Evolutionary conservation across 1,140 invertebrate genomes (phyloP), one percentile per base, ranked within the genome.

Genomic region (Drosophila tropicalis): DNA sequence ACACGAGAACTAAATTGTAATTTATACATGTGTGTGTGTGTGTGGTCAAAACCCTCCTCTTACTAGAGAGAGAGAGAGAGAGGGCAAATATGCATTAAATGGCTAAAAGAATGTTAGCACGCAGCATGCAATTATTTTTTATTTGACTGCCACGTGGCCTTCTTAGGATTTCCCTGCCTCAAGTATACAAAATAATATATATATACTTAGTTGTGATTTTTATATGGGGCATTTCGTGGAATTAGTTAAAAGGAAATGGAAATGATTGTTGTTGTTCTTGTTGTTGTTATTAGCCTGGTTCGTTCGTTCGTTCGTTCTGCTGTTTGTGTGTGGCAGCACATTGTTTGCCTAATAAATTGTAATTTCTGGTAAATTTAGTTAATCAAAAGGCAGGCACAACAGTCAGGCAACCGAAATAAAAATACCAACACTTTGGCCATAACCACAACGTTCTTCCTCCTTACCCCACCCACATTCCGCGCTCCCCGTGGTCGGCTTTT

Each of bases 21-120:
- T 71, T 47, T 64, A 61, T 44, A 32, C 58, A 62, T 69, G 65
- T 77, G 79, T 87, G 36, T 47, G 84, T 80, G 56, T 73, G 76
- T 71, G 63, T 36, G 34, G 7, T 25, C 22, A 25, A 25, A 25
- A 25, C 22, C 22, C 22, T 25, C 2, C 22, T 22, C n/a, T n/a
- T n/a, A n/a, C n/a, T n/a, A 25, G 22, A 25, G 22, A 25, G 22
- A 25, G 22, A 25, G 22, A 4, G 22, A 25, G 22, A 25, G 5
- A 62, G 10, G 39, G 9, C 22, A 62, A 73, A 78, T 74, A 63
- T 75, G 67, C 72, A 78, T 78, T 75, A 71, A 78, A 74, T 77
- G 64, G 68, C 61, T 68, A 19, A 76, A 86, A 86, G 79, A 87
- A 86, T 86, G 44, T 87, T 79, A 87, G 72, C 82, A 86, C 82